Conservation (phyloP, 2,113 vertebrate genomes). For the Gallinago paraguaiae region DNA sequence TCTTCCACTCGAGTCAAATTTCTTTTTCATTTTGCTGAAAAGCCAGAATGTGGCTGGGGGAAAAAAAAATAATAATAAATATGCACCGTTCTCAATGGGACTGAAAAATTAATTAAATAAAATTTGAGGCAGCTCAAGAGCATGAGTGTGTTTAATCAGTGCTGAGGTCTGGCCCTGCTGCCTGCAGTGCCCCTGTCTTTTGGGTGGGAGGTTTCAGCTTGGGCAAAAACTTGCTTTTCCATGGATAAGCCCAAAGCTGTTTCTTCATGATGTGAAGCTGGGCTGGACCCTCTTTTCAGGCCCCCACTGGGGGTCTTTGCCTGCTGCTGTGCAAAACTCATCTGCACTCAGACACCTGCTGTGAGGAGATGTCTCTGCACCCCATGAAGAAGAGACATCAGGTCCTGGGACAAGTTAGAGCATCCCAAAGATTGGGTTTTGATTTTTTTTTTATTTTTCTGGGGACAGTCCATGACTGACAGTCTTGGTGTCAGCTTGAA, state of each 20-base stretch:
- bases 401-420: background rate
- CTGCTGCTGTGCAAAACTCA: background rate
- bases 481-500: background rate
- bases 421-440: background rate
- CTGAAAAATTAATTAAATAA: background rate
- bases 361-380: background rate
- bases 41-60: background rate
- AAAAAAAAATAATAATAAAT: background rate
- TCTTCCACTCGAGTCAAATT: background rate
- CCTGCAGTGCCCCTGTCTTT: too few species aligned
- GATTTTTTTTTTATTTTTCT: too few species aligned
- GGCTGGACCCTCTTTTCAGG: background rate
- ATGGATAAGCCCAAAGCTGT: background rate
- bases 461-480: background rate
- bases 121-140: background rate
- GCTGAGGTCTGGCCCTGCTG: background rate
- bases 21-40: background rate
- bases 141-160: background rate
- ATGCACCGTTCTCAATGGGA: background rate
- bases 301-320: background rate
- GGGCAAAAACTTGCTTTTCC: background rate
- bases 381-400: background rate
- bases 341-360: background rate
- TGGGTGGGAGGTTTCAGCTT: background rate
- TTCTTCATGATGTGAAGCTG: background rate